Evolutionary conservation across 2,113 vertebrate genomes (phyloP).

Genomic region (Myrmecophaga tridactyla): DNA sequence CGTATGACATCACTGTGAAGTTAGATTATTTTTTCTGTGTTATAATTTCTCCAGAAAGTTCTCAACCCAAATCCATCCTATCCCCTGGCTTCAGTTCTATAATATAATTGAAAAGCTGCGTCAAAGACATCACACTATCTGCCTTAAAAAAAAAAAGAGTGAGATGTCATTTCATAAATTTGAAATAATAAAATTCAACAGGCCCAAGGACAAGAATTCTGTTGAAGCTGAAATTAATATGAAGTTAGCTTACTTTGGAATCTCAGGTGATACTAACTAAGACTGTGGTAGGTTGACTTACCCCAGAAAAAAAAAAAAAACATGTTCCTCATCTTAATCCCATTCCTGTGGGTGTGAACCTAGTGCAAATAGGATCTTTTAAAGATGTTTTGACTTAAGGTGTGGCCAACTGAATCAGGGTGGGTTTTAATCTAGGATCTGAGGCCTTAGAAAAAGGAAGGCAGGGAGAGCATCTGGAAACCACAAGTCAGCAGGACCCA

Average conservation of each 20-base stretch:
- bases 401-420: too few relatives aligned
- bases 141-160: background rate
- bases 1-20: slow-evolving; percentile 40
- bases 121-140: background rate
- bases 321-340: too few relatives aligned
- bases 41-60: slow-evolving; percentile 30
- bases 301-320: too few relatives aligned
- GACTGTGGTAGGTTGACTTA: background rate
- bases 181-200: background rate
- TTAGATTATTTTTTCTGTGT: background rate
- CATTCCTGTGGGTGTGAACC: too few relatives aligned
- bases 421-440: too few relatives aligned
- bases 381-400: too few relatives aligned
- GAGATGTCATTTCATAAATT: background rate
- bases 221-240: background rate
- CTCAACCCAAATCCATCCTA: slow-evolving; percentile 3
- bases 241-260: background rate
- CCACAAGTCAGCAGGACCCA: too few relatives aligned
- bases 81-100: background rate
- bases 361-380: too few relatives aligned
- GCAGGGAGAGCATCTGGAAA: too few relatives aligned
- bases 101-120: background rate
- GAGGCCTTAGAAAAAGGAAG: too few relatives aligned
- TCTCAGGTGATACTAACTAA: background rate
- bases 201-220: background rate